These are phyloP conservation scores for Athene noctua DNA, from an alignment of 2,113 vertebrate genomes.

Conservation along the genomic window DNA sequence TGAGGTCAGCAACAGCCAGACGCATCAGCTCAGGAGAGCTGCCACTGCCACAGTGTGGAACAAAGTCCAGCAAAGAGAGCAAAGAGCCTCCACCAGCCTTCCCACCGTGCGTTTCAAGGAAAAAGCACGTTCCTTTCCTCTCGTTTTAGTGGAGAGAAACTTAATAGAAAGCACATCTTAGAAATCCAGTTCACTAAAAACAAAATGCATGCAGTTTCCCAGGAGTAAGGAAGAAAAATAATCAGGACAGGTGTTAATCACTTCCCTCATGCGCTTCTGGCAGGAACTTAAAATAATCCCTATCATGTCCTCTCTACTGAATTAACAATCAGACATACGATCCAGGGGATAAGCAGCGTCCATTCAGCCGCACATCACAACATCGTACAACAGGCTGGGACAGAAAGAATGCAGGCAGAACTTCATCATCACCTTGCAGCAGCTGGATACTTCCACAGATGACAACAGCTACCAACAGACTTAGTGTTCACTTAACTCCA, in stretches of 20 bases:
- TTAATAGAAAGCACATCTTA: not conserved
- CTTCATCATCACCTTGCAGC: not conserved
- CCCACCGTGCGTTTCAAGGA: not conserved
- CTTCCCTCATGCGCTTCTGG: not conserved
- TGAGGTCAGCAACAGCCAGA: not conserved
- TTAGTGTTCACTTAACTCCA: not conserved
- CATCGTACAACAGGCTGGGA: not conserved
- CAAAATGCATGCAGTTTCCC: not conserved
- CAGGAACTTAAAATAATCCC: not conserved
- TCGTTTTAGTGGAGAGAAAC: not conserved
- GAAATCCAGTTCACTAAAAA: not conserved
- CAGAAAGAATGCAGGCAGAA: not conserved
- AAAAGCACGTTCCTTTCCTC: not conserved
- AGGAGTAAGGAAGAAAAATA: not conserved
- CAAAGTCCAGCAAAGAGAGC: not conserved
- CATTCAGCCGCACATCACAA: not conserved
- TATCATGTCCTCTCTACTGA: not conserved
- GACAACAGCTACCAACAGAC: not conserved
- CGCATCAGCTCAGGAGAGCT: not conserved
- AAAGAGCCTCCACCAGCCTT: not conserved
- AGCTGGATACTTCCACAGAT: not conserved
- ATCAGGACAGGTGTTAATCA: not conserved
- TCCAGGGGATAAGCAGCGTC: not conserved
- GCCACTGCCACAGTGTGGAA: not conserved
- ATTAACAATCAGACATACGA: not conserved